Evolutionary conservation across 2,888 invertebrate genomes (phyloP).

Genomic region (Diarsia mendica): DNA sequence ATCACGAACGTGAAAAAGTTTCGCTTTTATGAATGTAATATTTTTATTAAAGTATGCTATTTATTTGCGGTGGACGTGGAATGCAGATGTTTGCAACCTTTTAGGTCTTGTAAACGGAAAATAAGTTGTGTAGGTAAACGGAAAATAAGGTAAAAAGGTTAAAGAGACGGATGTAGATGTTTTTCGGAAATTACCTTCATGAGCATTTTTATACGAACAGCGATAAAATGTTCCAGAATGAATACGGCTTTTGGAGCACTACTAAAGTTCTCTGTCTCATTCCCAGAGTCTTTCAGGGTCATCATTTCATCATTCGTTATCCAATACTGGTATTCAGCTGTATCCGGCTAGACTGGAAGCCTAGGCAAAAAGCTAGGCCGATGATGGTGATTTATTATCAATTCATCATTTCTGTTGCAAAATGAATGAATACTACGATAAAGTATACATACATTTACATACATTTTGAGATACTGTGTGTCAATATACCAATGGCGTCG

Average conservation of each 20-base stretch:
- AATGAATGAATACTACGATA: neutral
- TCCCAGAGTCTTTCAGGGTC: neutral
- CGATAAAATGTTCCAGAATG: neutral
- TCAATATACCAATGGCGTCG: too few relatives aligned
- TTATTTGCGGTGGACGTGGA: constrained; percentile 2
- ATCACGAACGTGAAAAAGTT: constrained; percentile 53
- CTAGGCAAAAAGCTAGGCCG: too few relatives aligned
- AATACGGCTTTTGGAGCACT: neutral
- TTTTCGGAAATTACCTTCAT: neutral
- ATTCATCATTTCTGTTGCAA: neutral
- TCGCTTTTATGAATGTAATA: constrained; percentile 46
- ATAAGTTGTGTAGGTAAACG: neutral
- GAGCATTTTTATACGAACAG: neutral
- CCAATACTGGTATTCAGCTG: too few relatives aligned
- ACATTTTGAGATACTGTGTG: too few relatives aligned
- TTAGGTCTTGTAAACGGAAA: constrained; percentile 1
- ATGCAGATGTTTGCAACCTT: constrained; percentile 8
- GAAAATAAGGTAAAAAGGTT: constrained; percentile 1
- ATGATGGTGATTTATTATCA: neutral
- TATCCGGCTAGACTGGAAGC: too few relatives aligned
- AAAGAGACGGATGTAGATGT: neutral
- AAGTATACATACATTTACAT: neutral
- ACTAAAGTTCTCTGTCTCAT: neutral
- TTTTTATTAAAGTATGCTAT: constrained; percentile 9
- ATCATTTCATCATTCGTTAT: neutral